Base-by-base conservation (phyloP, 1,140 invertebrate genomes). In the Vollenhovia emeryi region DNA sequence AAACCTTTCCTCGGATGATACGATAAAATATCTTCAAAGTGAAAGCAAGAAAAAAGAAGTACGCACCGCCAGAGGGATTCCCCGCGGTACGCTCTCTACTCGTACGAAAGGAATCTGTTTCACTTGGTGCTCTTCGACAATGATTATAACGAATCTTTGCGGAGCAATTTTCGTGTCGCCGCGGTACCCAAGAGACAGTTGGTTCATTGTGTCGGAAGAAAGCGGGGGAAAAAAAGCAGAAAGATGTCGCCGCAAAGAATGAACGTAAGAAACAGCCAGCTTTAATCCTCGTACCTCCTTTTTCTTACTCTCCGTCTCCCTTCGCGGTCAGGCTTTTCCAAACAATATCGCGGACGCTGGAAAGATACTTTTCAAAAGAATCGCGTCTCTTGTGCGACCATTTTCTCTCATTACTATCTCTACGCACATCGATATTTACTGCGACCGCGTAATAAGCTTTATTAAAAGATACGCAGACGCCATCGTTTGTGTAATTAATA, bases 11-110 rank as follows among this genome's bases (percentile, higher is more conserved):
- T 27, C 18, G 27, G 78, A 71, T 82, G 66, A 71, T 82, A 71
- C 50, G 78, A 82, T 82, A 82, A 82, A 82, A 52, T 45, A 82
- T 71, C 78, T 57, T 82, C 78, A 82, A 82, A 82, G 78, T 57
- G 64, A 82, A 71, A 82, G 52, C 13, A 71, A 66, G 40, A 43
- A 40, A 75, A 52, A 84, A 62, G 45, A 13, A 75, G 33, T 36
- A 21, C 13, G 33, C 69, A 30, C 45, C 15, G 36, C 69, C 55
- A 48, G 80, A 69, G 24, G 13, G 36, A 71, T 82, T 82, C 66
- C 24, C 50, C n/a, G 36, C 50, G 78, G 45, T 43, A 68, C 45
- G 48, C 45, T 36, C 45, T 66, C 30, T 30, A 36, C 43, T 78
- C 75, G 18, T 64, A 69, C 18, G 50, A 33, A 52, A 82, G 8